Evolutionary conservation across 2,888 invertebrate species (phyloP).

Genomic region (Exephanes ischioxanthus): DNA sequence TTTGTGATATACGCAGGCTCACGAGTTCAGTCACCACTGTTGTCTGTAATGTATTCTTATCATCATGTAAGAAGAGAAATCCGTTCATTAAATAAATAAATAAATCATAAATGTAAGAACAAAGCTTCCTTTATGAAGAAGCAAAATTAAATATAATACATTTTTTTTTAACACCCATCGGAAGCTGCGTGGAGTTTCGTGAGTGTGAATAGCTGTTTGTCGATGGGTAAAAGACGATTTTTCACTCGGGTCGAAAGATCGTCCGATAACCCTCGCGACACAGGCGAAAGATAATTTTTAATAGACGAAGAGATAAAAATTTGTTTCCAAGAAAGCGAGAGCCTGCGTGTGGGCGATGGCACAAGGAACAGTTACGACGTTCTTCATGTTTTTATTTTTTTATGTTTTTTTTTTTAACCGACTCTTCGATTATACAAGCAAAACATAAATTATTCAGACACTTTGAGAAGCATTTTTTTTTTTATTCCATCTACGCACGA

Average conservation of each 20-base stretch:
- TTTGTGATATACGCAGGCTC: too few relatives aligned
- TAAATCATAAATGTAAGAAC: too few relatives aligned
- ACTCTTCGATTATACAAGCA: slow-evolving; percentile 17
- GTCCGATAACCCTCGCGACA: slow-evolving; percentile 4
- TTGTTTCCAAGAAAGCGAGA: slow-evolving; percentile 9
- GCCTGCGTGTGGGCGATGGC: slow-evolving; percentile 9
- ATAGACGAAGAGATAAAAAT: slow-evolving; percentile 16
- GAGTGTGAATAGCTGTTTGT: slow-evolving; percentile 28
- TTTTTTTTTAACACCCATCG: slow-evolving; percentile 12
- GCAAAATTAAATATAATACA: too few relatives aligned
- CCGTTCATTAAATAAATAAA: too few relatives aligned
- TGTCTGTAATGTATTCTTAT: too few relatives aligned
- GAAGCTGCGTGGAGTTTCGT: slow-evolving; percentile 28
- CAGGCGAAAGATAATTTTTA: background rate
- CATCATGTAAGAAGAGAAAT: too few relatives aligned
- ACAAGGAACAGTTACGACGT: background rate
- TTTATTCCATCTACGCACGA: background rate
- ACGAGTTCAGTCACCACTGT: too few relatives aligned
- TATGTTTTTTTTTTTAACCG: slow-evolving; percentile 5
- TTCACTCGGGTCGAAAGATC: slow-evolving; percentile 32
- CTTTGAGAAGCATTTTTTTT: slow-evolving; percentile 2
- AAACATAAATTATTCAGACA: slow-evolving; percentile 31
- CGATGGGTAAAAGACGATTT: slow-evolving; percentile 38
- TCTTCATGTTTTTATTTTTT: background rate
- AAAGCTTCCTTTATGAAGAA: too few relatives aligned